Conservation (phyloP, 1,140 invertebrate species). For the Cherax quadricarinatus region DNA sequence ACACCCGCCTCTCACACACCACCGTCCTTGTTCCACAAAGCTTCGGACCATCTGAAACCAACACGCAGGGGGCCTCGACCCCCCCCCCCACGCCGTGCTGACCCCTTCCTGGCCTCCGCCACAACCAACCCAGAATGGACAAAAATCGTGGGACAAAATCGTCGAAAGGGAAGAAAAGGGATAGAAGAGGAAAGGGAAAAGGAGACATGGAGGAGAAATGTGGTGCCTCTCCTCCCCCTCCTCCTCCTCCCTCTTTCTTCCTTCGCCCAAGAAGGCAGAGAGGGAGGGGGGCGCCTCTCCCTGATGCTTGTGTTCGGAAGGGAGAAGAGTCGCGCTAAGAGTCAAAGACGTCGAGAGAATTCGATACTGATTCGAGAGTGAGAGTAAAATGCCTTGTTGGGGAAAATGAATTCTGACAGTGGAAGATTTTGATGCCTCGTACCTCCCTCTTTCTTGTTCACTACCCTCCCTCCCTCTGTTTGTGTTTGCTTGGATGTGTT, state of each 20-base stretch:
- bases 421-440: background rate
- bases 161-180: background rate
- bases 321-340: too few species aligned
- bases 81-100: too few species aligned
- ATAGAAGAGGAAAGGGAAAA: background rate
- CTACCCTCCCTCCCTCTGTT: background rate
- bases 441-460: background rate
- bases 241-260: background rate
- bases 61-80: too few species aligned
- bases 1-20: background rate
- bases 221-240: background rate
- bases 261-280: background rate
- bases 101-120: background rate
- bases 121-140: background rate
- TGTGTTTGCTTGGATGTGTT: background rate
- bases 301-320: too few species aligned
- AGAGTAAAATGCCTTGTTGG: background rate
- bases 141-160: background rate
- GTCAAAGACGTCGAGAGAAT: background rate
- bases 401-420: background rate
- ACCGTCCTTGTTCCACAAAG: background rate
- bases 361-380: background rate
- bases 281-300: background rate
- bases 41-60: too few species aligned
- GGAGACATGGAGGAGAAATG: background rate